A percentile compares a stretch with the other conserved stretches of the same genome.
These are phyloP conservation scores for Pipistrellus pygmaeus DNA, from an alignment of 2,797 vertebrate genomes.

Conservation along the genomic window DNA sequence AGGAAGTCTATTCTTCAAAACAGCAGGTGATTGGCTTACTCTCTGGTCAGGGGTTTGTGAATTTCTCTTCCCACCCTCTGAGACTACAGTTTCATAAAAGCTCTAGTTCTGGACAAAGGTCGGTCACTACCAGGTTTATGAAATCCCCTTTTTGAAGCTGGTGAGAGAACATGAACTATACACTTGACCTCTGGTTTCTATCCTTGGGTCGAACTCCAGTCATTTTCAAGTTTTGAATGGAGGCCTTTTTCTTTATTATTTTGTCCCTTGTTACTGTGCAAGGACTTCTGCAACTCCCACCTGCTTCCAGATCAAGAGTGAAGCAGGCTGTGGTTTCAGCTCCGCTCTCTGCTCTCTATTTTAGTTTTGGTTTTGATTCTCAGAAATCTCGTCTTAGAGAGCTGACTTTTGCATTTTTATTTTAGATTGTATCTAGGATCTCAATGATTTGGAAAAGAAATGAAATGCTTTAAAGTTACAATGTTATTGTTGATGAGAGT, in stretches of 20 bases:
- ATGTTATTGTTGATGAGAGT: background rate
- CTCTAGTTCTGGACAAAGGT: slow-evolving; percentile 15
- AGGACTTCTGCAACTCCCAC: background rate
- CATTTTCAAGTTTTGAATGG: slow-evolving; percentile 40
- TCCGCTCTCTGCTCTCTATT: background rate
- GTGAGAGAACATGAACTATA: background rate
- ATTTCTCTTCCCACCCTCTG: background rate
- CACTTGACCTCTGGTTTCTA: slow-evolving; percentile 7
- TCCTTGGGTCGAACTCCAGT: background rate
- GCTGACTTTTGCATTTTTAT: background rate
- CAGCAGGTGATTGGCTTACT: background rate
- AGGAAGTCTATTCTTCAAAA: slow-evolving; percentile 57
- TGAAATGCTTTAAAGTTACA: background rate
- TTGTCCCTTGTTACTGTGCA: background rate
- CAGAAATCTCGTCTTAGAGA: background rate
- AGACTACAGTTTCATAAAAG: slow-evolving; percentile 24
- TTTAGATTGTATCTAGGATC: background rate
- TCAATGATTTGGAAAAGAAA: background rate
- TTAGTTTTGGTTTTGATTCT: background rate
- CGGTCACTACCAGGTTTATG: background rate
- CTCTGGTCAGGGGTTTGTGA: slow-evolving; percentile 1
- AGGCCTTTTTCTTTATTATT: background rate
- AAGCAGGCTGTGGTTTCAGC: background rate
- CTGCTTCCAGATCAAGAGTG: background rate
- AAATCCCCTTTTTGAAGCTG: slow-evolving; percentile 9